Evolutionary conservation across 2,888 invertebrate genomes (phyloP).

Genomic region (Harpagoxenus sublaevis): DNA sequence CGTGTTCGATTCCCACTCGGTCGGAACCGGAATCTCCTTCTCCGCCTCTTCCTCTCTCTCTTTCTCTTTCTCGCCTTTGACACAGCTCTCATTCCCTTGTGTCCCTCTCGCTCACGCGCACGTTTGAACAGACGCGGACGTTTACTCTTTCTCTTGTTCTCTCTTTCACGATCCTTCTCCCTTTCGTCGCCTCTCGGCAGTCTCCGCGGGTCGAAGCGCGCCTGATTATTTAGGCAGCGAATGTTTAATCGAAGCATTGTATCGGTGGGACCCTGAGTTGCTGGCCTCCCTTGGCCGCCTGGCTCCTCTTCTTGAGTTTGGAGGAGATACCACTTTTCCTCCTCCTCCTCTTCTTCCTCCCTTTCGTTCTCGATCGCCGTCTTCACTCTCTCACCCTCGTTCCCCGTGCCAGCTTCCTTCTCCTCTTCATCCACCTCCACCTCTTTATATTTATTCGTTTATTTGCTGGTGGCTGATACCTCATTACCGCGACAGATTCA

Average conservation of each 20-base stretch:
- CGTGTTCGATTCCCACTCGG: conserved; percentile 77
- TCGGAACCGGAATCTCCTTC: conserved; percentile 77
- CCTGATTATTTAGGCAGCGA: conserved; percentile 86
- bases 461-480: conserved; percentile 86
- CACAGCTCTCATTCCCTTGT: conserved; percentile 44
- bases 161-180: conserved; percentile 42
- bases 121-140: conserved; percentile 36
- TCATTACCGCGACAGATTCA: conserved; percentile 86
- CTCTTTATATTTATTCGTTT: conserved; percentile 84
- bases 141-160: conserved; percentile 37
- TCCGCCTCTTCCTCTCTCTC: conserved; percentile 55
- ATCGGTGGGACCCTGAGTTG: conserved; percentile 77
- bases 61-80: conserved; percentile 21
- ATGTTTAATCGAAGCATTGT: conserved; percentile 86
- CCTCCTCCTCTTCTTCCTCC: conserved; percentile 59
- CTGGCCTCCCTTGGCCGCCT: conserved; percentile 61
- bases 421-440: conserved; percentile 58
- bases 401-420: conserved; percentile 45
- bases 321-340: conserved; percentile 68
- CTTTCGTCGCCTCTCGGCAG: conserved; percentile 54
- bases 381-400: conserved; percentile 34
- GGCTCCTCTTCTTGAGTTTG: conserved; percentile 73
- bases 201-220: conserved; percentile 76
- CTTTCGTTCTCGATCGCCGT: conserved; percentile 21
- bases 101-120: conserved; percentile 43